These are phyloP conservation scores for Struthio camelus DNA, from an alignment of 2,113 vertebrate species.

Conservation along the genomic window DNA sequence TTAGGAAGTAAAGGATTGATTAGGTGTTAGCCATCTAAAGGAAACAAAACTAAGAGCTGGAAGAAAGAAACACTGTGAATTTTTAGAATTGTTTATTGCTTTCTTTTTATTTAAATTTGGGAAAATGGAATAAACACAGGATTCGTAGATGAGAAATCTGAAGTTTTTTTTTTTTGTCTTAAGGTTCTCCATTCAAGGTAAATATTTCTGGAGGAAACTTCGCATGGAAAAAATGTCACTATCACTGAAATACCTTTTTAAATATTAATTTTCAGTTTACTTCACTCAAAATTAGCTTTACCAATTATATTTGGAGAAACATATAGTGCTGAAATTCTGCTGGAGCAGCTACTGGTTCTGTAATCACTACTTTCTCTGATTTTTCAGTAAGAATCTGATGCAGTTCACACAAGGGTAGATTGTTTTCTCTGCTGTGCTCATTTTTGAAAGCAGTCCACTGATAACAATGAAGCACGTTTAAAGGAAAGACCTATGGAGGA, in stretches of 20 bases:
- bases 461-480: slow-evolving; percentile 58
- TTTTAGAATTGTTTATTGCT: background rate
- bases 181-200: background rate
- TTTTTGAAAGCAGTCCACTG: slow-evolving; percentile 59
- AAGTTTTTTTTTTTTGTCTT: background rate
- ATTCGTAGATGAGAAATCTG: background rate
- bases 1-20: background rate
- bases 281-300: background rate
- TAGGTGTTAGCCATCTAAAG: background rate
- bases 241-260: background rate
- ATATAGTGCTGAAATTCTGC: background rate
- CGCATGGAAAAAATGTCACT: background rate
- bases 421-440: slow-evolving; percentile 52
- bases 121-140: background rate
- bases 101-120: background rate
- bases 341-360: background rate
- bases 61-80: background rate
- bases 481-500: slow-evolving; percentile 68
- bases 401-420: slow-evolving; percentile 36
- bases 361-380: slow-evolving; percentile 23
- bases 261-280: background rate
- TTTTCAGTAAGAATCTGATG: slow-evolving; percentile 32
- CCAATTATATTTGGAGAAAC: background rate
- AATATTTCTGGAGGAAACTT: background rate
- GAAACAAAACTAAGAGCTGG: background rate